Evolutionary conservation across 1,140 invertebrate genomes (phyloP), one percentile per base, ranked within the genome.

Genomic region (Hestina assimilis): DNA sequence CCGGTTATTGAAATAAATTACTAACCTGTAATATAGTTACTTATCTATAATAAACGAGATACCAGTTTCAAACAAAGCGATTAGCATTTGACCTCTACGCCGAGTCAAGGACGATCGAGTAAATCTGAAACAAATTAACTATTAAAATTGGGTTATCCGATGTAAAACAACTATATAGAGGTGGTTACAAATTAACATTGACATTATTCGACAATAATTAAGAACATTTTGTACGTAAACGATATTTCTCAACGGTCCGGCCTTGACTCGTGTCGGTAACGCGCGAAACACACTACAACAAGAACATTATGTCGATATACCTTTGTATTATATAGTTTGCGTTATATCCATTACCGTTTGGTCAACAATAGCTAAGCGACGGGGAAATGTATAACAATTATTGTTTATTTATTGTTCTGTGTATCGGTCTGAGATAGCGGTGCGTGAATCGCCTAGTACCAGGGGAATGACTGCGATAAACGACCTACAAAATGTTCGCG

Each of bases 181-280:
- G 21, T 61, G 11, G 21, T 59, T 52, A 40, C 31, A 54, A 33
- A 66, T 68, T 70, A 64, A 59, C 74, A 75, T 70, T 75, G 69
- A 71, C 71, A 76, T 59, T 63, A 66, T 77, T 73, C 62, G 55
- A 38, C 17, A 59, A 60, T 72, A 82, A 82, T 79, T 82, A 79
- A 82, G 69, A 72, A 31, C 64, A 66, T 68, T 61, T 62, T 59
- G 33, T 63, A 59, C 60, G 65, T 74, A 75, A 78, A 78, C 72
- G 69, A 75, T 69, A 74, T 81, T 81, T 79, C 74, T 66, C 66
- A 72, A 81, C 46, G 43, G 15, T 31, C 7, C 55, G 65, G 64
- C 75, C 78, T 81, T 81, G 75, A 56, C 42, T 65, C 29, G 52
- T 63, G 65, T 52, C 65, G 47, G 63, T 63, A 58, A 59, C 26